A percentile compares a stretch with the other conserved stretches of the same genome.
phyloP scores from a whole-genome alignment of 2,797 vertebrate species.

The Salmo trutta region DNA sequence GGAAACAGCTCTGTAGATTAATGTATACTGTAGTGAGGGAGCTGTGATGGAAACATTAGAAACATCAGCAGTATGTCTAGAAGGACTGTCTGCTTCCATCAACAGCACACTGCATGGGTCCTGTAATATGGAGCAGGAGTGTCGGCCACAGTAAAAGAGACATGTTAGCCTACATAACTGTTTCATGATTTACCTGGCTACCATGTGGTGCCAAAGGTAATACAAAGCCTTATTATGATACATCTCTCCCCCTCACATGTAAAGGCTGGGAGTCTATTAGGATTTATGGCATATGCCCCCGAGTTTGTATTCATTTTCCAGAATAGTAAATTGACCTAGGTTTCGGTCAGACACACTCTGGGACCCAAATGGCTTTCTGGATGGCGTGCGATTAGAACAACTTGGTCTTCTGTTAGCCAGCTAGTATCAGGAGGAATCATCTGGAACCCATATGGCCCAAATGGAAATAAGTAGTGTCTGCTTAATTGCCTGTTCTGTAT shows the following conservation, averaged over 20 bases:
- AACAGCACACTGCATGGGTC: conserved; percentile 14
- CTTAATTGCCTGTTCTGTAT: conserved; percentile 27
- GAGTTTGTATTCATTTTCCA: conserved; percentile 38
- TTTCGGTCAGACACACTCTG: neutral
- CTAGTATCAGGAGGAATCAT: neutral
- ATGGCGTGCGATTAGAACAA: too few relatives aligned
- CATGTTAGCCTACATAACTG: conserved; percentile 28
- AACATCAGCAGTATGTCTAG: conserved; percentile 26
- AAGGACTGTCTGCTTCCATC: conserved; percentile 22
- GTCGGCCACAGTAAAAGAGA: conserved; percentile 22
- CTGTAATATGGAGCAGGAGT: conserved; percentile 32
- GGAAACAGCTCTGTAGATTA: conserved; percentile 12
- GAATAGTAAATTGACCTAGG: neutral
- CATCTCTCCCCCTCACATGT: conserved; percentile 28
- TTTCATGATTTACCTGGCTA: neutral
- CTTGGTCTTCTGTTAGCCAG: too few relatives aligned
- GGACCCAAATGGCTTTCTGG: too few relatives aligned
- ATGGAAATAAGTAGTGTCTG: conserved; percentile 34
- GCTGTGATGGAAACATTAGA: conserved; percentile 32
- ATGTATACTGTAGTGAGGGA: conserved; percentile 25
- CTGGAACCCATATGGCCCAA: conserved; percentile 37
- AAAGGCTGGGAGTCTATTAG: conserved; percentile 29
- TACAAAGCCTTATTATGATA: neutral
- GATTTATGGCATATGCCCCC: conserved; percentile 32
- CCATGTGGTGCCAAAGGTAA: neutral